Conservation (phyloP, 2,888 invertebrate species). For the Hydroisotoma schaefferi region DNA sequence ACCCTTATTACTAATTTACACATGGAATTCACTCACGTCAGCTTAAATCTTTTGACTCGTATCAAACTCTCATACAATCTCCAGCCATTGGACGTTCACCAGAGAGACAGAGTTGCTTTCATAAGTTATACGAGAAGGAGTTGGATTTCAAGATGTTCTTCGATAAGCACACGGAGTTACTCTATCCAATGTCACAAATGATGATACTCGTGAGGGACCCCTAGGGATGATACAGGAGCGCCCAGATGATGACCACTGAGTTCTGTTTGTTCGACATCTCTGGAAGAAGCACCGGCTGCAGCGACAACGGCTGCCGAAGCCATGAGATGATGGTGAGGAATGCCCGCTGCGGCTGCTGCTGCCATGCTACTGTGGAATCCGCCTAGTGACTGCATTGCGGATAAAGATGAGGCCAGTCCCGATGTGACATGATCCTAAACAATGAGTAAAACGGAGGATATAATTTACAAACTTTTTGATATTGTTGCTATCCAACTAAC, state of each 20-base stretch:
- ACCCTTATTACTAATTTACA: no score
- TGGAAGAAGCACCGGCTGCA: constrained; percentile 41
- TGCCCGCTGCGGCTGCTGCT: constrained; percentile 46
- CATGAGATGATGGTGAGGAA: constrained; percentile 48
- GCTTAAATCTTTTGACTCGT: no score
- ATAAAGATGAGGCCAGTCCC: constrained; percentile 45
- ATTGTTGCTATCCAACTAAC: no score
- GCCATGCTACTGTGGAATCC: constrained; percentile 48
- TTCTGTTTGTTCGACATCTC: constrained; percentile 45
- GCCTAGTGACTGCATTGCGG: constrained; percentile 48
- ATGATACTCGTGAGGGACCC: constrained; percentile 48
- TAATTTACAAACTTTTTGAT: neutral
- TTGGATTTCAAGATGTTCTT: constrained; percentile 4
- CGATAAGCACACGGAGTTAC: constrained; percentile 19
- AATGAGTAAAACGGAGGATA: no score
- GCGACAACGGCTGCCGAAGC: constrained; percentile 45
- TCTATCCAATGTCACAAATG: constrained; percentile 48
- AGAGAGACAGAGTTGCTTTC: no score
- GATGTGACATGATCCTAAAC: constrained; percentile 47
- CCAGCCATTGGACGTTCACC: no score
- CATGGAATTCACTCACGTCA: no score
- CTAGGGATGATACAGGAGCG: constrained; percentile 40
- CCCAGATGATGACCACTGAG: constrained; percentile 45
- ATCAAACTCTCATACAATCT: no score
- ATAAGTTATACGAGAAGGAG: neutral